These are phyloP conservation scores for Podarcis muralis DNA, from an alignment of 2,113 vertebrate species.

Conservation along the genomic window DNA sequence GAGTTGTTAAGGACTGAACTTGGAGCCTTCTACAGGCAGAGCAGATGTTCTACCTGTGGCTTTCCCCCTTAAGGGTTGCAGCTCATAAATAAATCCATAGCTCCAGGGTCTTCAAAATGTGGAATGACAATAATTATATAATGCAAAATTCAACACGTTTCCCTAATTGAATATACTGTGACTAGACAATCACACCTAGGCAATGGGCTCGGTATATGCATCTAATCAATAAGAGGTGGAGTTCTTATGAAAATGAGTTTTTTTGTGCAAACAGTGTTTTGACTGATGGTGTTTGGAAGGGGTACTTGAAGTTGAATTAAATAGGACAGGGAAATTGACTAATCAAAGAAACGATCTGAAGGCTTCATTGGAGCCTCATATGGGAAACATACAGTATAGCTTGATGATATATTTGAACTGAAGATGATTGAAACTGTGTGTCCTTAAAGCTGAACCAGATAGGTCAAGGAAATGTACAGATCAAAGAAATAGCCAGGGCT, in stretches of 20 bases:
- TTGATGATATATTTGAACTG: background rate
- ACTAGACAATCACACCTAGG: background rate
- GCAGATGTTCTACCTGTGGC: too few species aligned
- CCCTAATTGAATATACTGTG: background rate
- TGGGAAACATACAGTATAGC: background rate
- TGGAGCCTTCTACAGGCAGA: too few species aligned
- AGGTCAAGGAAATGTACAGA: background rate
- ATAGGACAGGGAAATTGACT: background rate
- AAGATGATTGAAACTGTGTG: background rate
- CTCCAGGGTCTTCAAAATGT: background rate
- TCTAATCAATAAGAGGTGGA: background rate
- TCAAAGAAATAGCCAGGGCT: background rate
- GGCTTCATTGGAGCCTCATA: background rate
- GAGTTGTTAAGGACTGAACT: too few species aligned
- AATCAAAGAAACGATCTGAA: background rate
- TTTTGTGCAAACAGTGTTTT: background rate
- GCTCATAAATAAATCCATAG: background rate
- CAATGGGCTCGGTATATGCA: background rate
- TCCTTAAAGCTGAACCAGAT: background rate
- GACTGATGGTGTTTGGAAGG: background rate
- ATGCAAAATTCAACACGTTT: background rate
- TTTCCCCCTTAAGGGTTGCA: background rate
- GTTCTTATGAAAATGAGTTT: background rate
- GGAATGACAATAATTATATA: background rate
- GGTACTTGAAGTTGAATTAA: background rate